These are phyloP conservation scores for Drosophila kokeensis DNA, from an alignment of 2,888 invertebrate genomes.

Conservation along the genomic window DNA sequence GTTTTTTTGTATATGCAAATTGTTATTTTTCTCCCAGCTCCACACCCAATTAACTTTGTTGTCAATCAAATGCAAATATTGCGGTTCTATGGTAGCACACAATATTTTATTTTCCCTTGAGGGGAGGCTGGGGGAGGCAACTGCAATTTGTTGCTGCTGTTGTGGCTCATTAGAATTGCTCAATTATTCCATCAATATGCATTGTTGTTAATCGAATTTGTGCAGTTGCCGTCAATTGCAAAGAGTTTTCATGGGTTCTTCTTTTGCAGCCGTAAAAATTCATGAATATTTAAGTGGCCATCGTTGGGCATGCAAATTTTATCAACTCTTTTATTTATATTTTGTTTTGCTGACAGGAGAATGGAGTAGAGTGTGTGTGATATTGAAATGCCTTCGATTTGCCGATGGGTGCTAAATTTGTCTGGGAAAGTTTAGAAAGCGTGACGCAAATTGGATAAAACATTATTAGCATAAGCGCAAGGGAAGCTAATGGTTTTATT, in stretches of 20 bases:
- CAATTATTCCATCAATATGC: conserved; percentile 84
- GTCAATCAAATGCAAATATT: conserved; percentile 81
- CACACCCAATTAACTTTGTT: conserved; percentile 82
- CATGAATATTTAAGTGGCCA: conserved; percentile 76
- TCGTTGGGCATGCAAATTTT: conserved; percentile 34
- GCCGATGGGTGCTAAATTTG: conserved; percentile 34
- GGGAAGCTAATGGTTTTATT: conserved; percentile 3
- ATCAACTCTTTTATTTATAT: conserved; percentile 4
- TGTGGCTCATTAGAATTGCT: conserved; percentile 81
- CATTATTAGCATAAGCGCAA: conserved; percentile 34
- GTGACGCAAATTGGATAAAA: conserved; percentile 45
- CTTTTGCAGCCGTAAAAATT: conserved; percentile 53
- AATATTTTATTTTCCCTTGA: conserved; percentile 7
- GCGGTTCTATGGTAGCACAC: conserved; percentile 58
- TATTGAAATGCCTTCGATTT: conserved; percentile 29
- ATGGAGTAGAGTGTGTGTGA: conserved; percentile 2
- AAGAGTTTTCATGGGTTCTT: background rate
- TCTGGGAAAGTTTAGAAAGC: conserved; percentile 68
- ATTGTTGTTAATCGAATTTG: conserved; percentile 77
- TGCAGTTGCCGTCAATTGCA: conserved; percentile 24
- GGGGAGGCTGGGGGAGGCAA: conserved; percentile 11
- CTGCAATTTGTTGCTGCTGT: conserved; percentile 72
- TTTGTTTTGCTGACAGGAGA: background rate
- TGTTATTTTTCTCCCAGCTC: conserved; percentile 46
- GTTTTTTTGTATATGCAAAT: conserved; percentile 61